Conservation (phyloP, 2,888 invertebrate genomes). For the Papilio gigon region DNA sequence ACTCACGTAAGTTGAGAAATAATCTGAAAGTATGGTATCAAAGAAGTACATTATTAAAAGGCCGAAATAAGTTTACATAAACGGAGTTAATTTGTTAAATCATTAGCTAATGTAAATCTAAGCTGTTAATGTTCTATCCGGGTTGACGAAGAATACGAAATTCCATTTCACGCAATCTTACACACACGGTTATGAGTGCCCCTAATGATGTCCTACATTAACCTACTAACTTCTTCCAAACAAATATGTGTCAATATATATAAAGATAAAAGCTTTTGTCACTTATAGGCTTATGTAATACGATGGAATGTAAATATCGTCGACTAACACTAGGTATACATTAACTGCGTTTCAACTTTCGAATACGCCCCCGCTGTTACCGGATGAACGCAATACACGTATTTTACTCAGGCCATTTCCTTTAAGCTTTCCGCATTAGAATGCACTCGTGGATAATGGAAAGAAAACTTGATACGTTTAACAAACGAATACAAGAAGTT, state of each 20-base stretch:
- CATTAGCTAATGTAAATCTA: neutral
- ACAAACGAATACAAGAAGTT: neutral
- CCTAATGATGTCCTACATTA: conserved; percentile 17
- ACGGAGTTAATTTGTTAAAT: neutral
- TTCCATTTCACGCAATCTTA: conserved; percentile 10
- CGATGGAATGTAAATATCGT: neutral
- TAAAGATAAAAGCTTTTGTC: conserved; percentile 1
- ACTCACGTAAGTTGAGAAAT: neutral
- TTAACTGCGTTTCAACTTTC: conserved; percentile 1
- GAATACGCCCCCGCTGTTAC: neutral
- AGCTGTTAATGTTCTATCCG: neutral
- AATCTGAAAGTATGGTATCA: no score
- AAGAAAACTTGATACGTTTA: neutral
- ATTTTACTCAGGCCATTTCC: conserved; percentile 9
- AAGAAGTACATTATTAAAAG: no score
- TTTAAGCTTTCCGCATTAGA: neutral
- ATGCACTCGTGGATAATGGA: neutral
- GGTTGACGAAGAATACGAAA: neutral
- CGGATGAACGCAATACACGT: neutral
- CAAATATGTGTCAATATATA: conserved; percentile 11
- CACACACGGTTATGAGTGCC: neutral
- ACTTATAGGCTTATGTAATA: conserved; percentile 7
- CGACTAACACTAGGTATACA: neutral
- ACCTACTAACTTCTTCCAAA: conserved; percentile 10
- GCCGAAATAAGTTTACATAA: no score